A percentile compares a stretch with the other conserved stretches of the same genome.
phyloP scores from a whole-genome alignment of 2,113 vertebrate species.

The Hirundichthys speculiger region DNA sequence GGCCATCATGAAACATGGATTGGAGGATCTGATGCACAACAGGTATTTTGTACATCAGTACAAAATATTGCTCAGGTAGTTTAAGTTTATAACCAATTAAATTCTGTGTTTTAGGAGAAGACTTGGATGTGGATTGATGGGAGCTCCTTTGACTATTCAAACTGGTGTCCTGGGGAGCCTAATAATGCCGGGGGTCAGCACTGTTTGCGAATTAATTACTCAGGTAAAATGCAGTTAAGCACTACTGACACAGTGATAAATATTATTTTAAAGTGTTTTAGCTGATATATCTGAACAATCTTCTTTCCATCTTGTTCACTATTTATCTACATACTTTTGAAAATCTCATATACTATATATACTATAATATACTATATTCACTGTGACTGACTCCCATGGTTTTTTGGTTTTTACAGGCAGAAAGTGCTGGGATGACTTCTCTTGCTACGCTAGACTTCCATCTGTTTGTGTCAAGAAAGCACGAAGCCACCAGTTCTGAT shows the following conservation, averaged over 20 bases:
- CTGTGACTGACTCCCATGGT: background rate
- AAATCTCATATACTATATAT: background rate
- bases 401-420: background rate
- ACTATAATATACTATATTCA: no score
- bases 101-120: background rate
- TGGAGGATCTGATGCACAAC: background rate
- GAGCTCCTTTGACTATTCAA: background rate
- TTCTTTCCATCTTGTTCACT: background rate
- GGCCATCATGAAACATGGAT: background rate
- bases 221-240: background rate
- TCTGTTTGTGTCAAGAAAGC: background rate
- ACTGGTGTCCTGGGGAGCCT: background rate
- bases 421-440: background rate
- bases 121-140: conserved; percentile 1
- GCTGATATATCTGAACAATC: no score
- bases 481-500: background rate
- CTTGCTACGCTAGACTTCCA: background rate
- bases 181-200: background rate
- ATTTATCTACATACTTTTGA: background rate
- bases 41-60: background rate
- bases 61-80: background rate
- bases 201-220: background rate
- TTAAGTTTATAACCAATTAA: background rate
- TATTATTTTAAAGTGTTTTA: background rate
- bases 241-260: no score